A percentile compares a stretch with the other conserved stretches of the same genome.
Evolutionary conservation across 2,797 vertebrate species (phyloP).

Genomic region (Tadarida brasiliensis): DNA sequence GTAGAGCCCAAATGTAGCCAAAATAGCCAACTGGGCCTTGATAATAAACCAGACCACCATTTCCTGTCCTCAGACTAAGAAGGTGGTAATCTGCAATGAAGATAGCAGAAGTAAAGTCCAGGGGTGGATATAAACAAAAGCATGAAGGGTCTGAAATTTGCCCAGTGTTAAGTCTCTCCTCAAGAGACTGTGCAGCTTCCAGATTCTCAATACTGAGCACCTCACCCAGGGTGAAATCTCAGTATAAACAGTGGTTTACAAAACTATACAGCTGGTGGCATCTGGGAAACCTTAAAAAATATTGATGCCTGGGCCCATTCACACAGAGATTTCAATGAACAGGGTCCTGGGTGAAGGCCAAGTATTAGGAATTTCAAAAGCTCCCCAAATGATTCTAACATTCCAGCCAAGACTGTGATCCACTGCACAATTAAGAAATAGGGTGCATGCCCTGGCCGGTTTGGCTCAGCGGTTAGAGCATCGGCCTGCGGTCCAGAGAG

Average conservation of each 20-base stretch:
- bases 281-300: not conserved
- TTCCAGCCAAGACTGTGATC: not conserved
- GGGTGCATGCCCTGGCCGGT: no score
- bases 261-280: not conserved
- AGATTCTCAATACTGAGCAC: not conserved
- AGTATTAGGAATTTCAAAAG: not conserved
- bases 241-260: not conserved
- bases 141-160: not conserved
- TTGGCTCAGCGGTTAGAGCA: no score
- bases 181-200: not conserved
- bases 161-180: not conserved
- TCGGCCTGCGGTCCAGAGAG: no score
- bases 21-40: not conserved
- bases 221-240: not conserved
- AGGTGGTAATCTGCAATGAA: not conserved
- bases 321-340: not conserved
- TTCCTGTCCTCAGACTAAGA: not conserved
- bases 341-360: not conserved
- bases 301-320: not conserved
- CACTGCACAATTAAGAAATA: conserved; percentile 14
- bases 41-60: not conserved
- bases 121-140: not conserved
- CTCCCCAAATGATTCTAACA: not conserved
- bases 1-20: not conserved
- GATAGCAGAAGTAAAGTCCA: not conserved